phyloP scores from a whole-genome alignment of 2,888 invertebrate species.

The Ormyrus labotus region DNA sequence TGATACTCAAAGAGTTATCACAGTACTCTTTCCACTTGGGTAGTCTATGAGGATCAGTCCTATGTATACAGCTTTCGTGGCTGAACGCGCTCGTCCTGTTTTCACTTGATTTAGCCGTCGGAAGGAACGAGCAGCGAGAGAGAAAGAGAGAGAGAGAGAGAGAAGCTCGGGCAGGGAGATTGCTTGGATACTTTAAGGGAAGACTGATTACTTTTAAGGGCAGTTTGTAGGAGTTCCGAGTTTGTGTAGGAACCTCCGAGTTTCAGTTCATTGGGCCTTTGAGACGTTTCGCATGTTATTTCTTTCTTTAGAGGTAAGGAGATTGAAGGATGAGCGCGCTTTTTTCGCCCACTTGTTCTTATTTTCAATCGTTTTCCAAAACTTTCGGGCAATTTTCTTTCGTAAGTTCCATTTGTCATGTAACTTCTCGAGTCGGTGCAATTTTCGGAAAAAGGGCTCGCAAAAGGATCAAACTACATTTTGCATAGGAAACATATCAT shows the following conservation, averaged over 20 bases:
- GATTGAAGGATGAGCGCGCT: no score
- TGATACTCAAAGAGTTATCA: neutral
- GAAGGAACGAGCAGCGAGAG: slow-evolving; percentile 19
- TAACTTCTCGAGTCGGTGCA: no score
- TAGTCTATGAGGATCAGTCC: neutral
- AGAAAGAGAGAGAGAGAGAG: slow-evolving; percentile 14
- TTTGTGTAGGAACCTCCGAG: slow-evolving; percentile 4
- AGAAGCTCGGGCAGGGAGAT: slow-evolving; percentile 15
- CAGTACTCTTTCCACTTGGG: neutral
- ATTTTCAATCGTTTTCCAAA: no score
- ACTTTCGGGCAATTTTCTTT: no score
- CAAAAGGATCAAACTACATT: no score
- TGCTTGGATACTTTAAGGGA: slow-evolving; percentile 25
- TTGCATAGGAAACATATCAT: no score
- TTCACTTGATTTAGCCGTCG: slow-evolving; percentile 33
- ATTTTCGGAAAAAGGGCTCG: no score
- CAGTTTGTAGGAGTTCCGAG: slow-evolving; percentile 7
- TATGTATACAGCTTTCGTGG: slow-evolving; percentile 13
- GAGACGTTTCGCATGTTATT: neutral
- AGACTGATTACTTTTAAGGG: slow-evolving; percentile 42
- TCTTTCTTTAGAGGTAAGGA: neutral
- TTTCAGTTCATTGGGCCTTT: neutral
- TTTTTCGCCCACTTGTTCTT: no score
- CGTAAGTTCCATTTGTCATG: neutral
- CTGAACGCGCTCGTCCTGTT: slow-evolving; percentile 31